Conservation (phyloP, 2,113 vertebrate species). For the Tetraodon nigroviridis region DNA sequence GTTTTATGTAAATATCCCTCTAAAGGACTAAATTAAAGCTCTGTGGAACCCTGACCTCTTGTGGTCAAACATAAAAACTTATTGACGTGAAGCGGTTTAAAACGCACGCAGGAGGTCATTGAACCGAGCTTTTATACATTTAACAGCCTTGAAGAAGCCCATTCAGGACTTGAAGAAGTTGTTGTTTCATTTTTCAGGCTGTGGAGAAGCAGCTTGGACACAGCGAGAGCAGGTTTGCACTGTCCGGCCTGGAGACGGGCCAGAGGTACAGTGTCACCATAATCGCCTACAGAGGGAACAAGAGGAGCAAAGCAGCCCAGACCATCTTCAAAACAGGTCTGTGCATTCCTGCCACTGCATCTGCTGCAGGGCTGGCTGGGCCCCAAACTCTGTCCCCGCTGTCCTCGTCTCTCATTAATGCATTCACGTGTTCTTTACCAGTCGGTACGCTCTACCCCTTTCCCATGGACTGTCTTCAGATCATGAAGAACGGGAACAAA, state of each 20-base stretch:
- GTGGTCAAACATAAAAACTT: conserved; percentile 39
- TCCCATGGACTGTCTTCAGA: conserved; percentile 81
- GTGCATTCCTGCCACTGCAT: neutral
- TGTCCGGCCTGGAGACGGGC: conserved; percentile 72
- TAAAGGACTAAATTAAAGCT: conserved; percentile 7
- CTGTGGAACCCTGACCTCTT: conserved; percentile 61
- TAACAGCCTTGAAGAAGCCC: neutral
- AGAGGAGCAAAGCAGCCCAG: conserved; percentile 71
- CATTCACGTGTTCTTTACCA: conserved; percentile 30
- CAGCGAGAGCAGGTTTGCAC: conserved; percentile 60
- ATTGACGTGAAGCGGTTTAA: neutral
- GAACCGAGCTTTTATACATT: neutral
- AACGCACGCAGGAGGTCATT: neutral
- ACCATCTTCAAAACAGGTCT: conserved; percentile 79
- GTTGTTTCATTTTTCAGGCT: conserved; percentile 42
- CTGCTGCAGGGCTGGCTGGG: neutral
- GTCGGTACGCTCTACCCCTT: conserved; percentile 71
- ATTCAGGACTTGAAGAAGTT: neutral
- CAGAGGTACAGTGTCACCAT: conserved; percentile 73
- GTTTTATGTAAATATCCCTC: neutral
- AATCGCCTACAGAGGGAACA: conserved; percentile 75
- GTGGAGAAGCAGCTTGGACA: conserved; percentile 69
- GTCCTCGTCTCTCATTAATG: neutral
- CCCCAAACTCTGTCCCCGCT: neutral
- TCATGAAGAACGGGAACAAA: conserved; percentile 72